A percentile compares a stretch with the other conserved stretches of the same genome.
Conservation (phyloP, 2,113 vertebrate genomes). For the Emydocephalus ijimae region DNA sequence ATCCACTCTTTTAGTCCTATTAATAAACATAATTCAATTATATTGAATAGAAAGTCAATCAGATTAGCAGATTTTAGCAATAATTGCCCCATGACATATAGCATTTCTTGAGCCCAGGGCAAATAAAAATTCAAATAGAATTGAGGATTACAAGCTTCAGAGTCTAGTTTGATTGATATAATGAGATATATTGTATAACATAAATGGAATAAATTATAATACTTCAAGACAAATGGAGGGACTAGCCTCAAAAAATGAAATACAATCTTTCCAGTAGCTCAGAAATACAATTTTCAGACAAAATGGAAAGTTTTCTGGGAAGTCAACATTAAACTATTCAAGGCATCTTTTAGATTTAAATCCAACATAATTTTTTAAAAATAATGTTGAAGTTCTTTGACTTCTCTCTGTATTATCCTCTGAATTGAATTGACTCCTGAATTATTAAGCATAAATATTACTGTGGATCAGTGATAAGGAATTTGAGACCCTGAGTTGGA, state of each 20-base stretch:
- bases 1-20: conserved; percentile 7
- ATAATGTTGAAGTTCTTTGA: neutral
- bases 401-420: neutral
- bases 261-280: neutral
- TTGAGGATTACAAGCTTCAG: neutral
- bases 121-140: conserved; percentile 31
- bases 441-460: neutral
- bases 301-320: neutral
- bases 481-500: neutral
- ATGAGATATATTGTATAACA: neutral
- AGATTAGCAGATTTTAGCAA: conserved; percentile 16
- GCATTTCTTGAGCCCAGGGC: conserved; percentile 11
- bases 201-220: neutral
- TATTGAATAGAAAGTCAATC: conserved; percentile 13
- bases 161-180: neutral
- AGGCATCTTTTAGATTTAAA: neutral
- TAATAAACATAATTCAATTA: conserved; percentile 31
- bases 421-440: neutral
- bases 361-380: neutral
- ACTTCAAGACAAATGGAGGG: neutral
- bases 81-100: neutral
- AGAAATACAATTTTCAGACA: neutral
- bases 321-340: neutral
- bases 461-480: neutral
- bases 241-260: neutral